Percentiles rank a stretch among this genome's conserved stretches.
These are phyloP conservation scores for Ceryle rudis DNA, from an alignment of 2,797 vertebrate genomes.

Conservation along the genomic window DNA sequence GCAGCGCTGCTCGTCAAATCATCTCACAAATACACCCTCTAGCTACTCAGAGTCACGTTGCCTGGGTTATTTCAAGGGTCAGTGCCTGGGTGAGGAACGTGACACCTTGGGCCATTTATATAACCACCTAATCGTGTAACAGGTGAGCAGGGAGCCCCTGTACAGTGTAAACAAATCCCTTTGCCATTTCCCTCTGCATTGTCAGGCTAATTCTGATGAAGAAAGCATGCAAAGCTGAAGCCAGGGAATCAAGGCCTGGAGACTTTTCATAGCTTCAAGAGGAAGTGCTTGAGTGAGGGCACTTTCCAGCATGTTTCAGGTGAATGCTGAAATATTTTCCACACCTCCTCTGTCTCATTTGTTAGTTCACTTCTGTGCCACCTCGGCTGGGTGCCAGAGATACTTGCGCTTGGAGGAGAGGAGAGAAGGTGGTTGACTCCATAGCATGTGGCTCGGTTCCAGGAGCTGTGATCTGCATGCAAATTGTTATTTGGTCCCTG, in stretches of 20 bases:
- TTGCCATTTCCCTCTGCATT: not conserved
- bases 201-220: not conserved
- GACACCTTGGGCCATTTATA: slow-evolving; percentile 11
- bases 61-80: slow-evolving; percentile 13
- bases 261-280: not conserved
- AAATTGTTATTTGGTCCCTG: not conserved
- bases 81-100: not conserved
- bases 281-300: not conserved
- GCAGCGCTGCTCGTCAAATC: not conserved
- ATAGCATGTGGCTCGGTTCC: not conserved
- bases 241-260: not conserved
- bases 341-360: accelerated
- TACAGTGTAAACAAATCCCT: slow-evolving; percentile 47
- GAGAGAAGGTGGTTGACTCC: not conserved
- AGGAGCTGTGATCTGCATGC: not conserved
- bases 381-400: not conserved
- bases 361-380: not conserved
- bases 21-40: not conserved
- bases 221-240: not conserved
- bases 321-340: not conserved
- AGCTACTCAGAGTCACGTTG: not conserved
- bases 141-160: slow-evolving; percentile 3
- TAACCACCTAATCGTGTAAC: not conserved
- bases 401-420: not conserved
- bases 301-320: not conserved